Base-by-base conservation (phyloP, 2,797 vertebrate species). In the Lagocephalus sceleratus region DNA sequence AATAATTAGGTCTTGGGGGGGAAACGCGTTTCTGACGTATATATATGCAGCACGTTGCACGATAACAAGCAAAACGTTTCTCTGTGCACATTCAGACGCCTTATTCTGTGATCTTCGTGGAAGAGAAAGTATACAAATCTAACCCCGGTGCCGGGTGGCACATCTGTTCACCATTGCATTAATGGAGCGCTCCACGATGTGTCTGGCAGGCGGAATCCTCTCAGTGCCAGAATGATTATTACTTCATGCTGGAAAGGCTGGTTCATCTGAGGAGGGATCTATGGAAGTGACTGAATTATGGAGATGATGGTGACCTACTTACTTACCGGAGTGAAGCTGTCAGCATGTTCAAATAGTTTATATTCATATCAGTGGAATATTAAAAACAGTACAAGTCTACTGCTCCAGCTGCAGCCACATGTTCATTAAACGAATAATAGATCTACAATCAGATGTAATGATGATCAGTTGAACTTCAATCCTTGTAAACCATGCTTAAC, bases 101-200 rank as follows among this genome's bases (percentile, higher is more conserved):
- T 56, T 43, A 39, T 23, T 63, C 62, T 60, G 57, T 60, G 66
- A 62, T 78, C 48, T 71, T 61, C 56, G 50, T 12, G 35, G 60
- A n/a, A 81, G 77, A 76, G 81, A 78, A 69, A 48, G 60, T 47
- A 45, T 50, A 48, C 39, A 15, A 83, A 78, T 82, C 47, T 64
- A 75, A 77, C 63, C 75, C 67, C 63, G 67, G 60, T 6, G 26
- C 66, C 71, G 66, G 61, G 64, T 81, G 56, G 60, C 61, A 81
- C 85, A 90, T 89, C 80, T 90, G 89, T 81, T 87, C 75, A 83
- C 79, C 64, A 81, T 90, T 89, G 75, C 47, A 49, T 58, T 81
- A 88, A 87, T 82, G 57, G 76, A 68, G 62, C 61, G 25, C 57
- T 71, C 63, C 63, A 64, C 68, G 59, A 80, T 77, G 76, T 66